Conservation (phyloP, 2,797 vertebrate genomes). For the Ciconia nigra region DNA sequence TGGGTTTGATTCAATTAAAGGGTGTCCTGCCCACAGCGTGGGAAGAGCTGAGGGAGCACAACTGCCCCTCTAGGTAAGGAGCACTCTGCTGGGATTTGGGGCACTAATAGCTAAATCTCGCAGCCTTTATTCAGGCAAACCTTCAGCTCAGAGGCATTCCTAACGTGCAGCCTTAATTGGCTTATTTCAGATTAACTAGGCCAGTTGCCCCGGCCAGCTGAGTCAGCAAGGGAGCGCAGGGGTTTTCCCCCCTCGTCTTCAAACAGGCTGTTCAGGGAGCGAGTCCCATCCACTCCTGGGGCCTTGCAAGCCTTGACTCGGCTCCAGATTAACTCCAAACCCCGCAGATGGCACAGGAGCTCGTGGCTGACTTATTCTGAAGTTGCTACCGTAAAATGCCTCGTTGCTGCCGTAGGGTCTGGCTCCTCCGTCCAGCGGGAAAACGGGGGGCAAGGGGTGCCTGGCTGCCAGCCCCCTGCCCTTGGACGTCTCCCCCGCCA, state of each 20-base stretch:
- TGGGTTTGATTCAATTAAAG: neutral
- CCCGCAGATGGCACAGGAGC: fast-evolving
- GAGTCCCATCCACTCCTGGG: neutral
- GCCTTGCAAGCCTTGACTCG: neutral
- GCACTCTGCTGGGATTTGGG: neutral
- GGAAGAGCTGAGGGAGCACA: neutral
- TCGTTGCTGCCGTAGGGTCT: neutral
- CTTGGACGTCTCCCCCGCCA: fast-evolving
- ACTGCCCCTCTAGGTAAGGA: neutral
- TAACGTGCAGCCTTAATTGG: neutral
- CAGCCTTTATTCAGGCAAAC: neutral
- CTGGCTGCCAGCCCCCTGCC: neutral
- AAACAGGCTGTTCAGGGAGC: neutral
- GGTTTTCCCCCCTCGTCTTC: neutral
- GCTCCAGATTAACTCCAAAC: neutral
- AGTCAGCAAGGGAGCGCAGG: neutral
- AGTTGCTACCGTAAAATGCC: neutral
- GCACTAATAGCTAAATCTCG: neutral
- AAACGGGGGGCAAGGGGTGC: no score
- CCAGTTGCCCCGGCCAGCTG: neutral
- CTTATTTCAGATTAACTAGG: neutral
- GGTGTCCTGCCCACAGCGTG: fast-evolving
- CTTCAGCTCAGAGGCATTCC: neutral
- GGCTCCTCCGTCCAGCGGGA: neutral
- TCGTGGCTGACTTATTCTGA: neutral